Evolutionary conservation across 1,140 invertebrate genomes (phyloP), one percentile per base, ranked within the genome.

Genomic region (Drosophila insularis): DNA sequence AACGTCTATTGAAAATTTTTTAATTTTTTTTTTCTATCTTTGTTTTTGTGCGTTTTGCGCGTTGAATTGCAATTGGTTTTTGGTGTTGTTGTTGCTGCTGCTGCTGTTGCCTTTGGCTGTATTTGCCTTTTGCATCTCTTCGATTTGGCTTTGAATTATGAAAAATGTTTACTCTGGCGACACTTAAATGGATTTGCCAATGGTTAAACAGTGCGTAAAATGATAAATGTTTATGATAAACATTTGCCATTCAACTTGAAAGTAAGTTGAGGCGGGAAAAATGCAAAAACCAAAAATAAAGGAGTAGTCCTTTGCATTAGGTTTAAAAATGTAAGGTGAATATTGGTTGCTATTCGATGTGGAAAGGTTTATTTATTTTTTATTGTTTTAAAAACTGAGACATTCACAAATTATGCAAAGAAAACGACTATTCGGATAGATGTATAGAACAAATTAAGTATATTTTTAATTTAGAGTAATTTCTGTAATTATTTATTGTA

Each of bases 161-260:
- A 71, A 67, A 68, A 65, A 73, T 76, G 58, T 58, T 65, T 63
- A 58, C 54, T 32, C 59, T 65, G 60, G 78, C 54, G 82, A 86
- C 81, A 86, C 63, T 87, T 79, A 72, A 78, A 87, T 79, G 79
- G 63, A 65, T 67, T 53, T 75, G 61, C 23, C n/a, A 50, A 50
- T 40, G 35, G 27, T 35, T 37, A 13, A 54, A 81, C 68, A 46
- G 63, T 89, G 82, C 84, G 82, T 87, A 50, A 6, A 2, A 78
- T 87, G 84, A 87, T 89, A 46, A 89, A 89, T 89, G 67, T 68
- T 56, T 17, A 46, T 53, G 79, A 70, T 76, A 73, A 76, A 62
- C 23, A 50, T 35, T 65, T 72, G 79, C 46, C 81, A 87, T 81
- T 85, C 82, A 87, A 80, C 85, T 87, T 86, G 81, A 86, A 78